A percentile compares a stretch with the other conserved stretches of the same genome.
Conservation (phyloP, 2,888 invertebrate species). For the Cephus nigrinus region DNA sequence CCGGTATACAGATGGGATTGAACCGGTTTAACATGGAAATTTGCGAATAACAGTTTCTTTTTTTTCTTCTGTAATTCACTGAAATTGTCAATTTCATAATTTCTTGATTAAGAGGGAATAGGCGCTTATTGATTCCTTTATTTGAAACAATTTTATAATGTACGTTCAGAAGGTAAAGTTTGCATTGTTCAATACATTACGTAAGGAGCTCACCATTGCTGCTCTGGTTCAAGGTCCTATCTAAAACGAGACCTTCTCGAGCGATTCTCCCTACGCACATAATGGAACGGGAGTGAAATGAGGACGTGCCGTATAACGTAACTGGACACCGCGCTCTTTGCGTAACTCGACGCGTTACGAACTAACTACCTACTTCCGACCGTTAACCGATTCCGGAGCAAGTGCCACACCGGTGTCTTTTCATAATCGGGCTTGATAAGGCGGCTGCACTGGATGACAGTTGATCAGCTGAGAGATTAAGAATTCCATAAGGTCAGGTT, state of each 20-base stretch:
- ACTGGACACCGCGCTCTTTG: conserved; percentile 34
- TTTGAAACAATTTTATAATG: not conserved
- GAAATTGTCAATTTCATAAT: not conserved
- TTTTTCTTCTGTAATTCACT: not conserved
- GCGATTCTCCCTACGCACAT: not conserved
- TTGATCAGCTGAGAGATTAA: not conserved
- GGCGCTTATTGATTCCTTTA: not conserved
- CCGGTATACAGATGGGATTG: not conserved
- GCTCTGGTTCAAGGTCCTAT: conserved; percentile 9
- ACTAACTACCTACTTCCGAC: conserved; percentile 49
- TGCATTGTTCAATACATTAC: not conserved
- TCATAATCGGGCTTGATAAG: not conserved
- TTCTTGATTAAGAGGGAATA: not conserved
- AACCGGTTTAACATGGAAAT: not conserved
- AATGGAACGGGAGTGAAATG: conserved; percentile 12
- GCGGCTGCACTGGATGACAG: not conserved
- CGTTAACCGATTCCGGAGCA: conserved; percentile 20
- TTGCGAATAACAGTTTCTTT: not conserved
- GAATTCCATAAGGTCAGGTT: not conserved
- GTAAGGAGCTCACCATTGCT: not conserved
- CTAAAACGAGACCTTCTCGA: not conserved
- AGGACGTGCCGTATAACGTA: conserved; percentile 23
- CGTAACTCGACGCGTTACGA: conserved; percentile 41
- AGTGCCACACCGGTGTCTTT: conserved; percentile 1
- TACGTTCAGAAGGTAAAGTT: not conserved